Conservation (phyloP, 1,140 invertebrate species). For the Paracyclopina nana region DNA sequence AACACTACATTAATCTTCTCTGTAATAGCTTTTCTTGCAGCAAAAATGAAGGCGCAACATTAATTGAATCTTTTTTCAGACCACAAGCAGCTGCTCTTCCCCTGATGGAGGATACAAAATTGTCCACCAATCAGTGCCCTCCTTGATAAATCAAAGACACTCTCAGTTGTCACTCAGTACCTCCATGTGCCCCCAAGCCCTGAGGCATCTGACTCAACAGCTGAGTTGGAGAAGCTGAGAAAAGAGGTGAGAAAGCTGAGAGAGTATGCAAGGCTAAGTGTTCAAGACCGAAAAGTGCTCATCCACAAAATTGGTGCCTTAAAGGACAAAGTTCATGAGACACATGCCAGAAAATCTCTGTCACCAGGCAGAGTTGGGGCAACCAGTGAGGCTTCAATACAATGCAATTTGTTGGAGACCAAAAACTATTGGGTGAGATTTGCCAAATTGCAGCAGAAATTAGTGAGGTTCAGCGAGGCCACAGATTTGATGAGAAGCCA, state of each 20-base stretch:
- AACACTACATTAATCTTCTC: no score
- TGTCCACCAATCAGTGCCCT: no score
- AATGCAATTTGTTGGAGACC: neutral
- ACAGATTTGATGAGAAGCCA: neutral
- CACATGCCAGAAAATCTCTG: neutral
- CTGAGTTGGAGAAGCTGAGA: conserved; percentile 8
- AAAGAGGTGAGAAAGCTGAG: conserved; percentile 1
- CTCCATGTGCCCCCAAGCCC: conserved; percentile 2
- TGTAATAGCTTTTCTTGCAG: no score
- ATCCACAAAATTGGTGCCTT: neutral
- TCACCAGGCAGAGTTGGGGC: neutral
- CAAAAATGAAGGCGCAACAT: no score
- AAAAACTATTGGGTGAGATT: neutral
- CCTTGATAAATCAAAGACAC: no score
- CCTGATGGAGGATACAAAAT: no score
- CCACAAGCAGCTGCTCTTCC: no score
- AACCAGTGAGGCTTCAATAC: neutral
- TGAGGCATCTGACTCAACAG: neutral
- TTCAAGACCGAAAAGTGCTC: conserved; percentile 6
- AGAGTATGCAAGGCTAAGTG: conserved; percentile 3
- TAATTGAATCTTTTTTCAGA: no score
- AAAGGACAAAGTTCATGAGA: neutral
- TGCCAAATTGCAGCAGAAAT: neutral
- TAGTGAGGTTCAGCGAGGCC: neutral
- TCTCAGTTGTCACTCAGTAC: conserved; percentile 7